Evolutionary conservation across 1,140 invertebrate species (phyloP), one percentile per base, ranked within the genome.

Genomic region (Brachionus asplanchnoidis): DNA sequence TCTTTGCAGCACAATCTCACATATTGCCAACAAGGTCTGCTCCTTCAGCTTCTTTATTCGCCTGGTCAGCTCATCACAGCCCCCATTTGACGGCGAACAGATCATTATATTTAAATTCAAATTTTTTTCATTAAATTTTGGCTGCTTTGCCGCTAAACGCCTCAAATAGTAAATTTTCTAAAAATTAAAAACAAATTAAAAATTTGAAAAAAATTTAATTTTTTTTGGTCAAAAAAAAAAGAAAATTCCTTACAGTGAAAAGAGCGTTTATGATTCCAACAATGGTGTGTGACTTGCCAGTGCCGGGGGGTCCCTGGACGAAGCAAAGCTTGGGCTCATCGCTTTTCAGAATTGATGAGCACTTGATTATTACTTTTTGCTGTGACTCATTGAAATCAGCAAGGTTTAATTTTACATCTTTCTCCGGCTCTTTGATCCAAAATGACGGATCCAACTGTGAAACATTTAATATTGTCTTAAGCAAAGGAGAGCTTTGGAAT

Each of bases 251-350:
- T 82, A 82, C 79, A 42, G 17, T 42, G 60, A 50, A 60, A 20
- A 82, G 56, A 17, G 79, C 50, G 28, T 82, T 65, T 82, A 82
- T 82, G 20, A 82, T 82, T 36, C 53, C 53, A 12, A 65, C 12
- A 23, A 82, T 82, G 12, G 79, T 82, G 20, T 82, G 56, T 40
- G 79, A 82, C 44, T 82, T 82, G 7, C 79, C 79, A 6, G 79
- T 82, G 17, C 79, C 79, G 0, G 79, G 79, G 0, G 79, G 79
- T 23, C 79, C 79, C 65, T 82, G 79, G 9, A 82, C 12, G n/a
- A 65, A 56, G 53, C 32, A 82, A 12, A 82, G 42, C n/a, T 82
- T 82, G n/a, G 78, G 36, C n/a, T 82, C 78, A 3, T 60, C 3
- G 12, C 28, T 12, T 17, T 20, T 82, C 9, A 82, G 14, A 4